These are phyloP conservation scores for Grapholita molesta DNA, from an alignment of 1,140 invertebrate species.

Conservation along the genomic window DNA sequence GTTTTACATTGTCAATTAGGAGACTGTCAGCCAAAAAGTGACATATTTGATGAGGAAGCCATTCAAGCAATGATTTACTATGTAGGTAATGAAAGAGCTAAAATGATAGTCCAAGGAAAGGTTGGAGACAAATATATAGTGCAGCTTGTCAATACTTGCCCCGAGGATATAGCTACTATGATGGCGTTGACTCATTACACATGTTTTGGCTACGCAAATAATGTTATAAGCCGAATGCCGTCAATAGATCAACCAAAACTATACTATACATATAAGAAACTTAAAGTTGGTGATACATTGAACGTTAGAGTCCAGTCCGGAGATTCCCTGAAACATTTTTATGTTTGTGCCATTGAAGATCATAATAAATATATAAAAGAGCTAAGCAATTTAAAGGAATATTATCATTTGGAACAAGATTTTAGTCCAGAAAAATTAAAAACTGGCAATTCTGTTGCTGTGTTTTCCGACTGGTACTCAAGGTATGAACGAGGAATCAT, in stretches of 20 bases:
- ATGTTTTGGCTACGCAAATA: not conserved
- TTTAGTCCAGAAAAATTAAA: not conserved
- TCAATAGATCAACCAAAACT: not conserved
- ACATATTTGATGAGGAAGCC: conserved; percentile 10
- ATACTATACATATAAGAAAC: conserved; percentile 17
- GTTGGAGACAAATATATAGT: not conserved
- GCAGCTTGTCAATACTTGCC: conserved; percentile 12
- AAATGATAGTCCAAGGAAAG: conserved; percentile 18
- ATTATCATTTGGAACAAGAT: not conserved
- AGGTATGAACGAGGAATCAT: conserved; percentile 18
- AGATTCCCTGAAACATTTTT: conserved; percentile 13
- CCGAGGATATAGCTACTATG: conserved; percentile 21
- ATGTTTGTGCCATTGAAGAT: not conserved
- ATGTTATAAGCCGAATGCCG: not conserved
- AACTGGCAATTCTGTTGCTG: conserved; percentile 4
- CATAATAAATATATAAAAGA: conserved; percentile 5
- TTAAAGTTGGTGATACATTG: conserved; percentile 10
- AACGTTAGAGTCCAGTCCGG: conserved; percentile 5
- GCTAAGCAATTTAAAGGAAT: not conserved
- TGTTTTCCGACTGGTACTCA: not conserved
- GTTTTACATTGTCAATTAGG: not conserved
- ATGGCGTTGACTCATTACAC: not conserved
- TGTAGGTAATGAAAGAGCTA: conserved; percentile 9
- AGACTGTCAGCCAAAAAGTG: not conserved
- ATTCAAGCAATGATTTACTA: conserved; percentile 8